Evolutionary conservation across 1,140 invertebrate species (phyloP).

Genomic region (Metaphire vulgaris): DNA sequence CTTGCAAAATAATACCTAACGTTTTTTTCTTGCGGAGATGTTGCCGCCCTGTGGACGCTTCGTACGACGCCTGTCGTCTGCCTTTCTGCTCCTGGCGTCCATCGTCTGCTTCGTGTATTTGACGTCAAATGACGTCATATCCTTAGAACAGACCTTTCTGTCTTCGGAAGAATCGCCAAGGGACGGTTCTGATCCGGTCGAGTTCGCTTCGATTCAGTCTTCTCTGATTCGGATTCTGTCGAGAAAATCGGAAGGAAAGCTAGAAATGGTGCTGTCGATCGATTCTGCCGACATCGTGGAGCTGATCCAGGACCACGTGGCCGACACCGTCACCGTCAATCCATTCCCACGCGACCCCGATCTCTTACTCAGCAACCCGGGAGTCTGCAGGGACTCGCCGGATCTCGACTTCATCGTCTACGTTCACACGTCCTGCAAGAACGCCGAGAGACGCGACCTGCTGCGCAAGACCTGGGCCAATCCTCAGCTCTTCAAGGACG

Average conservation of each 20-base stretch:
- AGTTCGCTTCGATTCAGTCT: neutral
- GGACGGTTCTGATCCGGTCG: neutral
- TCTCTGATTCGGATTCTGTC: neutral
- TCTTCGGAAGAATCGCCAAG: too few relatives aligned
- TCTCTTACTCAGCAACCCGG: neutral
- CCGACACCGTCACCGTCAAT: neutral
- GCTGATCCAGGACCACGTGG: neutral
- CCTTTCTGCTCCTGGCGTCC: too few relatives aligned
- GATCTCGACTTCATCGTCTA: constrained; percentile 15
- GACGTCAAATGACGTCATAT: neutral
- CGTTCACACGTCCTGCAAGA: constrained; percentile 40
- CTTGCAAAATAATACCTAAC: too few relatives aligned
- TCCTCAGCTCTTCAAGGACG: constrained; percentile 29
- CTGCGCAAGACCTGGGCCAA: constrained; percentile 49
- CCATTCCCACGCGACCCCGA: neutral
- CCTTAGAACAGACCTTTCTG: too few relatives aligned
- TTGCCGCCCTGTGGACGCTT: too few relatives aligned
- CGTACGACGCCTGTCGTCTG: too few relatives aligned
- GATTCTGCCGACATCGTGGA: neutral
- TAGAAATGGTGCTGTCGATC: neutral
- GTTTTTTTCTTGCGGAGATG: too few relatives aligned
- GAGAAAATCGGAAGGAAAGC: neutral
- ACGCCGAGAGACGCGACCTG: constrained; percentile 39
- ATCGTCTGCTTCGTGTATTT: neutral
- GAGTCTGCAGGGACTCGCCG: neutral